These are phyloP conservation scores for Monoplex corrugatus DNA, from an alignment of 2,888 invertebrate genomes.

Conservation along the genomic window DNA sequence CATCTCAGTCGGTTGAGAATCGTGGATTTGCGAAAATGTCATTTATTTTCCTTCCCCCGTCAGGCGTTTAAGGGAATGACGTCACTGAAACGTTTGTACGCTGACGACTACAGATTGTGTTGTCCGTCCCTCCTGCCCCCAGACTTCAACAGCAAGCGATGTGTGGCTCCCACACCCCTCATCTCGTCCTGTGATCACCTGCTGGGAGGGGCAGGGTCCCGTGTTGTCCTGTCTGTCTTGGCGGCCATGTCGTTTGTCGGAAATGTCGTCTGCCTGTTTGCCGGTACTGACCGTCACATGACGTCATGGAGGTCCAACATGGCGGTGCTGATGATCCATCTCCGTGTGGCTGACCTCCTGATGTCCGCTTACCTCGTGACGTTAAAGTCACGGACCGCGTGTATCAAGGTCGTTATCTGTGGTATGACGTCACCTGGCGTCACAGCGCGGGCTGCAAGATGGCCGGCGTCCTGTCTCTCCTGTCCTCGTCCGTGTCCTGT, in stretches of 20 bases:
- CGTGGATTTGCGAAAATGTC: slow-evolving; percentile 38
- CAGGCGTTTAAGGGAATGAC: neutral
- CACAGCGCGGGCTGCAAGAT: slow-evolving; percentile 41
- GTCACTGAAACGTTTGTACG: neutral
- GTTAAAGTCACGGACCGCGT: slow-evolving; percentile 45
- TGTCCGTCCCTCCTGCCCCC: neutral
- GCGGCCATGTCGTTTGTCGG: slow-evolving; percentile 41
- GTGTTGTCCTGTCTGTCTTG: slow-evolving; percentile 33
- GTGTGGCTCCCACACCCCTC: slow-evolving; percentile 47
- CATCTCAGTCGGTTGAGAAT: neutral
- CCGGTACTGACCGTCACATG: neutral
- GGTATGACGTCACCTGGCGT: slow-evolving; percentile 43
- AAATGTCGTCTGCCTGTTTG: slow-evolving; percentile 43
- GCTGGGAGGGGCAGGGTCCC: slow-evolving; percentile 30
- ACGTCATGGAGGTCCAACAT: neutral
- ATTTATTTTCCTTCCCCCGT: neutral
- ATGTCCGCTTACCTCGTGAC: slow-evolving; percentile 52
- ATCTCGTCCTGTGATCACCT: slow-evolving; percentile 50
- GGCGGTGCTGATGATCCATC: slow-evolving; percentile 45
- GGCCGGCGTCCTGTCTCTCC: slow-evolving; percentile 45
- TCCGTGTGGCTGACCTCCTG: slow-evolving; percentile 48
- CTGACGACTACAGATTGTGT: slow-evolving; percentile 25
- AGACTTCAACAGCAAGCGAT: neutral
- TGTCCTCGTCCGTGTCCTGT: slow-evolving; percentile 51
- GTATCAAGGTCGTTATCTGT: slow-evolving; percentile 43